These are phyloP conservation scores for Acrocera orbiculus DNA, from an alignment of 2,888 invertebrate species.

Conservation along the genomic window DNA sequence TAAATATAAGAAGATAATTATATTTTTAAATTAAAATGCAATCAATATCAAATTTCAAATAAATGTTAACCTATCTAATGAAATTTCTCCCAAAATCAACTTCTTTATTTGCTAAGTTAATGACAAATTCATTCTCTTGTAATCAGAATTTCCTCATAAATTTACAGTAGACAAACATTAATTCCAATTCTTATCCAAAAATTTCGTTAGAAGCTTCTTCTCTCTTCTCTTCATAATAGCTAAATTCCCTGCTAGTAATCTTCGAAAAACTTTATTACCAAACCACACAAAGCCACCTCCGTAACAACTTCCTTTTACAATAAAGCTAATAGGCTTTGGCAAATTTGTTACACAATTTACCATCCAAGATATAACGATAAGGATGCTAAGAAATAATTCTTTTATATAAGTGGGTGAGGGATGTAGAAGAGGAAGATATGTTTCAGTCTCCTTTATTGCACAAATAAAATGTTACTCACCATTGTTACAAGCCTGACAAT, in stretches of 20 bases:
- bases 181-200: slow-evolving; percentile 12
- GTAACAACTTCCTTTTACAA: slow-evolving; percentile 1
- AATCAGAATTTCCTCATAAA: slow-evolving; percentile 6
- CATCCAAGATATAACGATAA: neutral
- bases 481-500: neutral
- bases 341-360: slow-evolving; percentile 10
- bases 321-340: slow-evolving; percentile 8
- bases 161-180: slow-evolving; percentile 7
- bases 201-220: too few relatives aligned
- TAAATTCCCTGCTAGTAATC: too few relatives aligned
- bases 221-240: too few relatives aligned
- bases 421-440: neutral
- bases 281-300: neutral
- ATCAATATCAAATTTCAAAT: too few relatives aligned
- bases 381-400: neutral
- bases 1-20: too few relatives aligned
- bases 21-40: too few relatives aligned
- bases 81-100: too few relatives aligned
- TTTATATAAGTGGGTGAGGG: neutral
- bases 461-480: slow-evolving; percentile 11
- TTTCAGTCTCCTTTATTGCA: slow-evolving; percentile 10
- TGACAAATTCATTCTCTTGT: slow-evolving; percentile 12
- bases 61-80: too few relatives aligned
- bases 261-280: too few relatives aligned
- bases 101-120: slow-evolving; percentile 10